Evolutionary conservation across 2,113 vertebrate species (phyloP), one percentile per base, ranked within the genome.

Genomic region (Eupsittula cactorum): DNA sequence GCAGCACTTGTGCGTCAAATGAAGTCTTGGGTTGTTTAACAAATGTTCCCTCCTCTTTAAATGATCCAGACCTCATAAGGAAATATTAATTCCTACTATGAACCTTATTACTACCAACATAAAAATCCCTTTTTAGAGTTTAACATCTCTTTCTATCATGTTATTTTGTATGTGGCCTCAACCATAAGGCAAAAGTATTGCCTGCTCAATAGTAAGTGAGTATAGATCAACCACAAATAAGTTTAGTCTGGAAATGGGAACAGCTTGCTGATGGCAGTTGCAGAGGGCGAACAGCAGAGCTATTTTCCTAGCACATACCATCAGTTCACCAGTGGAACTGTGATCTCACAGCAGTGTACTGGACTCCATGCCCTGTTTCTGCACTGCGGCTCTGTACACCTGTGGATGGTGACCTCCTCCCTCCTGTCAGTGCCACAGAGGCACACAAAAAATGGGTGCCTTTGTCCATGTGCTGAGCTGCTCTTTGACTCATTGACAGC

Each of bases 11-110:
- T 42, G 52, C 2, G 0, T 93, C 86, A 95, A 21, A 50, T 46
- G 52, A 92, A 92, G 69, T 65, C 76, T 78, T 65, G 57, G 88
- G 62, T 70, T 87, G 49, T 89, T 94, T 57, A 86, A 63, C 82
- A 88, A 93, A 74, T 33, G 25, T 84, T 86, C 35, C 81, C 50
- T 84, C 49, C 41, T 85, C 39, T 95, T 46, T 46, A 78, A 55
- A 9, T 71, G 75, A 75, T 33, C 44, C 62, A 88, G 65, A 46
- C 16, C 47, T 68, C 13, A 1, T 46, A 59, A 60, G 29, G 47
- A 79, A 60, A 57, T 29, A 44, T 44, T 42, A 78, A 86, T 90
- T 50, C n/a, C 71, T 95, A 29, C 67, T 44, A 27, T 46, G 75
- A 55, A 33, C 55, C 27, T 69, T 67, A 50, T 68, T 80, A 82